phyloP scores from a whole-genome alignment of 2,113 vertebrate species.

The Camelus bactrianus region DNA sequence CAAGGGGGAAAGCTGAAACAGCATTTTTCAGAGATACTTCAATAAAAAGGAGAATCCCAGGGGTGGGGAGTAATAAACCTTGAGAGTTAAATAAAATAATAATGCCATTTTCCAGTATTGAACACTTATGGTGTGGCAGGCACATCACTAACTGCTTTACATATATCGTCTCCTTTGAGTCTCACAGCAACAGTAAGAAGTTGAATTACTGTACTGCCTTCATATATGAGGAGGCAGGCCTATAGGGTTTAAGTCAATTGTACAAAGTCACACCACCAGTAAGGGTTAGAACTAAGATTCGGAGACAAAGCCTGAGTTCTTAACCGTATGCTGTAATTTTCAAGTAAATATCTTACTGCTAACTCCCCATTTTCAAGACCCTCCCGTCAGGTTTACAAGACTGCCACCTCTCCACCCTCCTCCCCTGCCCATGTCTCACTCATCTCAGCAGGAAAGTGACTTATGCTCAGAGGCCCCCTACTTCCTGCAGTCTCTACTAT shows the following conservation, averaged over 20 bases:
- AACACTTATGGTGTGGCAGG: not conserved
- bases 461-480: not conserved
- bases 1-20: not conserved
- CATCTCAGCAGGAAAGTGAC: not conserved
- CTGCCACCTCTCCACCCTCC: not conserved
- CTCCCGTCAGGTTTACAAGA: not conserved
- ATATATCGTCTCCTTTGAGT: not conserved
- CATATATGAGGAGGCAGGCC: not conserved
- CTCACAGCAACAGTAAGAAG: not conserved
- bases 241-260: not conserved
- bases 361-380: not conserved
- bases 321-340: not conserved
- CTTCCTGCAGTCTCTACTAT: not conserved
- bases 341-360: not conserved
- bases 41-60: not conserved
- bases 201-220: not conserved
- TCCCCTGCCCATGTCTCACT: not conserved
- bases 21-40: not conserved
- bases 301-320: conserved; percentile 2
- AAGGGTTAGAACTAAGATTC: not conserved
- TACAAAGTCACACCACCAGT: not conserved
- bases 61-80: not conserved
- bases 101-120: not conserved
- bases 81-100: conserved; percentile 20
- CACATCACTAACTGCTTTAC: not conserved